Base-by-base conservation (phyloP, 2,888 invertebrate genomes). In the Trichopoda pennipes region DNA sequence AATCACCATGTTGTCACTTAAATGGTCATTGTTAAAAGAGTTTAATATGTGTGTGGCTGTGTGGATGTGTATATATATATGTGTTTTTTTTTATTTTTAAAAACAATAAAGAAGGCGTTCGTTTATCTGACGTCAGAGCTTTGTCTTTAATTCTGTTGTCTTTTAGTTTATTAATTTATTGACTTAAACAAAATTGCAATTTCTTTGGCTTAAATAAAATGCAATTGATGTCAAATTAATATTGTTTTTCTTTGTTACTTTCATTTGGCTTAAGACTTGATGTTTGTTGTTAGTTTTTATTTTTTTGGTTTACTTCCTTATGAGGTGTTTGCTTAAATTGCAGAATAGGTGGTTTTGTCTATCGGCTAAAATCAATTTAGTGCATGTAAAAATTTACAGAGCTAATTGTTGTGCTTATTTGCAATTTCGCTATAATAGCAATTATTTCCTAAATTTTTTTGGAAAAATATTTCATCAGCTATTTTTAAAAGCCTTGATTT, bases 1-100 rank as follows among this genome's bases (percentile, higher is more conserved):
- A 79, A 79, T 82, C 79, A 79, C 68, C 17, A 60, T 49, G 47
- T 63, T 82, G 75, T 60, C 79, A 73, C 58, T 55, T 72, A 64
- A 66, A 60, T 64, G 66, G 70, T 58, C 75, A 64, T 55, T 55
- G 23, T 68, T 55, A n/a, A 9, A 28, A 17, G 14, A 17, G 23
- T 56, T 70, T 56, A 58, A 6, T 3, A 1, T 56, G 10, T 56
- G 21, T 47, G n/a, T 58, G n/a, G n/a, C n/a, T n/a, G 32, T 28
- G 28, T 28, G 28, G 3, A 6, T 28, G 28, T 28, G 10, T 42
- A n/a, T n/a, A n/a, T n/a, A n/a, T n/a, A n/a, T n/a, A n/a, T n/a
- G n/a, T n/a, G n/a, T n/a, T n/a, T n/a, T n/a, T n/a, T n/a, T n/a
- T n/a, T 21, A 47, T 35, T 44, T 21, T 19, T 44, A 32, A 32